A percentile compares a stretch with the other conserved stretches of the same genome.
These are phyloP conservation scores for Drosophila tropicalis DNA, from an alignment of 1,140 invertebrate species.

Conservation along the genomic window DNA sequence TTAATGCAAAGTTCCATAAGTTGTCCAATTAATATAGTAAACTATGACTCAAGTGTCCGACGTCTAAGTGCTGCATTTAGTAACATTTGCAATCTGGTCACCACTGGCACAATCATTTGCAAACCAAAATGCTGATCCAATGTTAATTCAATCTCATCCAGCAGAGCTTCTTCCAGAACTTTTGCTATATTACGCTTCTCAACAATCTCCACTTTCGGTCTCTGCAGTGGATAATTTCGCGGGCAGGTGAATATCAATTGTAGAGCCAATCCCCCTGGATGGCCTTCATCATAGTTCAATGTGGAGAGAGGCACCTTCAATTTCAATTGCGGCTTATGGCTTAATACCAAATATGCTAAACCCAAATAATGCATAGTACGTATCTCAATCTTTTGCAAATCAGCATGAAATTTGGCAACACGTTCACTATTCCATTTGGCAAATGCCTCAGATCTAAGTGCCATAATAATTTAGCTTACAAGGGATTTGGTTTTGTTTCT, in stretches of 20 bases:
- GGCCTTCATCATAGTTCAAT: conserved; percentile 48
- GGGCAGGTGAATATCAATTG: conserved; percentile 63
- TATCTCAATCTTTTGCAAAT: conserved; percentile 63
- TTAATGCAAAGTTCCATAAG: conserved; percentile 48
- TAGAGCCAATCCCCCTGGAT: conserved; percentile 41
- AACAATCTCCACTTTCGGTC: conserved; percentile 49
- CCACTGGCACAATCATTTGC: conserved; percentile 67
- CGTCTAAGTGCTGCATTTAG: conserved; percentile 42
- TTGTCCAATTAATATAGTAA: conserved; percentile 64
- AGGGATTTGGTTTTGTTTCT: conserved; percentile 1
- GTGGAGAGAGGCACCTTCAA: conserved; percentile 59
- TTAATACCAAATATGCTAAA: conserved; percentile 54
- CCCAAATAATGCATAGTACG: conserved; percentile 65
- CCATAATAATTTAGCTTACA: conserved; percentile 23
- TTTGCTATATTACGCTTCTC: conserved; percentile 61
- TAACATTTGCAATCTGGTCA: conserved; percentile 58
- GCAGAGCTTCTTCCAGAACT: conserved; percentile 40
- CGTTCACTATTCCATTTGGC: conserved; percentile 8
- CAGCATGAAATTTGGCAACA: conserved; percentile 10
- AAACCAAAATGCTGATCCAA: conserved; percentile 60
- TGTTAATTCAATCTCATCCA: conserved; percentile 40
- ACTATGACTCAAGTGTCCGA: conserved; percentile 58
- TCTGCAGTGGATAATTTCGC: conserved; percentile 45
- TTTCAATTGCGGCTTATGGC: conserved; percentile 39
- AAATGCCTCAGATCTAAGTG: neutral